Base-by-base conservation (phyloP, 2,797 vertebrate species). In the Clarias fuscus region DNA sequence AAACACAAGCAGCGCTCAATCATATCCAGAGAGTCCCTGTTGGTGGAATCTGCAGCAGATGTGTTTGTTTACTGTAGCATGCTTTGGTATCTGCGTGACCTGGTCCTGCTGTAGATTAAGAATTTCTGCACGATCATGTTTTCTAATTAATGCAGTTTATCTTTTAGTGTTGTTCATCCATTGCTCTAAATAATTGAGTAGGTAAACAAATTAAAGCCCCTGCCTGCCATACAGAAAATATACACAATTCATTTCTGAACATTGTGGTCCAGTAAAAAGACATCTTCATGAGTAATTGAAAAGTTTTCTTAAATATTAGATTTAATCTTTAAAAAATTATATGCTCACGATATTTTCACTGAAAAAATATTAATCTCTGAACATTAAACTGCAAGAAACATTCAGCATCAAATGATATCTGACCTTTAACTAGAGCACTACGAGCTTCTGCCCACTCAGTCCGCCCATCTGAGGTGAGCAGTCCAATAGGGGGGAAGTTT, bases 11-110 rank as follows among this genome's bases (percentile, higher is more conserved):
- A 97, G 53, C 97, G 96, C 82, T 99, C 98, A 0, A 99, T 99
- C 97, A 97, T 97, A 92, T 99, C 98, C 53, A 99, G 94, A 0
- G 97, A 98, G 91, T 99, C 98, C 0, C 98, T 96, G 92, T 99
- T 99, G 84, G 97, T 99, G 11, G 98, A 99, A 92, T 99, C 98
- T 99, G 91, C 24, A 88, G 76, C n/a, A 87, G 7, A 80, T 40
- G 30, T 37, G 64, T 37, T 75, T 72, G 58, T 48, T 82, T 33
- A 62, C 22, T 18, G 22, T 56, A 72, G 67, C 30, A 73, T 37
- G 37, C 30, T 79, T 78, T 48, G 5, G 7, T 61, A 33, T 83
- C 24, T 71, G 18, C 83, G 3, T 62, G 37, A 86, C 24, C n/a
- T n/a, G n/a, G n/a, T n/a, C 61, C 15, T 81, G 56, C 83, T 17